phyloP scores from a whole-genome alignment of 1,140 invertebrate genomes.

The Temnothorax nylanderi region DNA sequence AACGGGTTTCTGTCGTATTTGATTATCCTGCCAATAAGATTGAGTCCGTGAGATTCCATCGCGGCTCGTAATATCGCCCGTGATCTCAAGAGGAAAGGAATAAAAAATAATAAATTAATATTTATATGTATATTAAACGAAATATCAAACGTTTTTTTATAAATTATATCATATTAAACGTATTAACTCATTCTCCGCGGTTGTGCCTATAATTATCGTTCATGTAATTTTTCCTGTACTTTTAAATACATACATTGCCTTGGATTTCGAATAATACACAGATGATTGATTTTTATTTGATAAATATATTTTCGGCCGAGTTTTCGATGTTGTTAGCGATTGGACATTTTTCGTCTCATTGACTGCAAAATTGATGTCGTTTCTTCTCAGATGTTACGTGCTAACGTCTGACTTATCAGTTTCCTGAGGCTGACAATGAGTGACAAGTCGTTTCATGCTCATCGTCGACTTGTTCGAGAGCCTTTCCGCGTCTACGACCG shows the following conservation, averaged over 20 bases:
- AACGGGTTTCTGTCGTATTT: slow-evolving; percentile 33
- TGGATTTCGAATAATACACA: not conserved
- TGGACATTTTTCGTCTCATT: not conserved
- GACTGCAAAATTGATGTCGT: not conserved
- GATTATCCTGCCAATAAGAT: slow-evolving; percentile 47
- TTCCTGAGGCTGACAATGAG: not conserved
- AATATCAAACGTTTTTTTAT: not conserved
- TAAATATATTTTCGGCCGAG: not conserved
- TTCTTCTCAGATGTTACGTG: not conserved
- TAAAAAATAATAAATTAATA: not conserved
- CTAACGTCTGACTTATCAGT: not conserved
- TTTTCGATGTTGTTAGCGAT: not conserved
- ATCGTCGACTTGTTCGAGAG: not conserved
- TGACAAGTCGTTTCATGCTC: not conserved
- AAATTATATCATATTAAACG: not conserved
- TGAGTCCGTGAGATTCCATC: slow-evolving; percentile 20
- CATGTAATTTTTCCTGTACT: not conserved
- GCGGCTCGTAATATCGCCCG: not conserved
- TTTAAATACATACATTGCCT: not conserved
- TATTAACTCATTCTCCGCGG: too few species aligned
- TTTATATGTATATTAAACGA: not conserved
- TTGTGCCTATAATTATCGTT: not conserved
- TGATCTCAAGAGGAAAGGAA: not conserved
- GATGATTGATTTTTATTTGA: not conserved
- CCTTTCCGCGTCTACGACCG: not conserved